A percentile compares a stretch with the other conserved stretches of the same genome.
Conservation (phyloP, 2,888 invertebrate species). For the Ophion ellenae region DNA sequence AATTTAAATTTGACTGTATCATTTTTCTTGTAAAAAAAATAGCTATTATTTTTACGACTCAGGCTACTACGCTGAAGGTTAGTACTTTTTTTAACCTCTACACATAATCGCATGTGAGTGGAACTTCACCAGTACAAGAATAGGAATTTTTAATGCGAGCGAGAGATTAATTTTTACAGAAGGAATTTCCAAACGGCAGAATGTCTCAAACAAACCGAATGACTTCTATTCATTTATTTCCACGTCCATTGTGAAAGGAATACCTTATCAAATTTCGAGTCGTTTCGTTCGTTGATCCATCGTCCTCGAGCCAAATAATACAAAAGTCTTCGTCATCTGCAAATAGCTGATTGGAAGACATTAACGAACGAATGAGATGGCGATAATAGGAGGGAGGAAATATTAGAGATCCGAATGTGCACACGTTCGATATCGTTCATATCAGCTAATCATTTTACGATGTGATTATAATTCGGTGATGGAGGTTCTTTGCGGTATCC, state of each 20-base stretch:
- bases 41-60: too few relatives aligned
- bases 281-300: neutral
- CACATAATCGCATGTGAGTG: neutral
- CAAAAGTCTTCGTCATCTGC: conserved; percentile 6
- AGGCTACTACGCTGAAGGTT: too few relatives aligned
- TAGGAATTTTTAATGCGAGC: neutral
- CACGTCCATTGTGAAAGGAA: neutral
- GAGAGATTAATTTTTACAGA: neutral
- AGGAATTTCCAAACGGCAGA: neutral
- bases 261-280: neutral
- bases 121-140: neutral
- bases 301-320: conserved; percentile 11
- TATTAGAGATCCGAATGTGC: conserved; percentile 7
- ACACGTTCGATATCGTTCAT: conserved; percentile 14
- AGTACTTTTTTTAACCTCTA: neutral
- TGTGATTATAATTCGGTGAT: conserved; percentile 18
- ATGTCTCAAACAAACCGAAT: neutral
- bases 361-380: conserved; percentile 19
- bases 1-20: too few relatives aligned
- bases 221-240: neutral
- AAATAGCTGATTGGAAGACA: conserved; percentile 19
- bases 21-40: too few relatives aligned
- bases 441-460: conserved; percentile 29
- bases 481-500: conserved; percentile 8
- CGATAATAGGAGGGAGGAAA: neutral